Evolutionary conservation across 2,797 vertebrate genomes (phyloP).

Genomic region (Myiotriccus ornatus): DNA sequence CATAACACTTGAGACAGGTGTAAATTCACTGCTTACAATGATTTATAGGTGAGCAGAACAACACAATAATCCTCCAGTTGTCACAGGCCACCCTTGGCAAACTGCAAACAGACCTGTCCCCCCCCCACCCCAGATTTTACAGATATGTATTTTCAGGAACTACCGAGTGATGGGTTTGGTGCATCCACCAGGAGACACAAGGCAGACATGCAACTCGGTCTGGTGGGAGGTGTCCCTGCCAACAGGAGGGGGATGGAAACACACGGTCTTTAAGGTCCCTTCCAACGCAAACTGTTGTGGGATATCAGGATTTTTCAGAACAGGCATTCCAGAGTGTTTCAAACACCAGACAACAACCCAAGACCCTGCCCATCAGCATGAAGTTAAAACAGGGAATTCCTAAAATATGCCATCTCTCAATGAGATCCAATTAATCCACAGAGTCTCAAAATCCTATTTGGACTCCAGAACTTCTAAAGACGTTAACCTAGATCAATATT

Average conservation of each 20-base stretch:
- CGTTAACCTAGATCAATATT: not conserved
- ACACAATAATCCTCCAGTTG: fast-evolving
- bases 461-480: not conserved
- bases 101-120: not conserved
- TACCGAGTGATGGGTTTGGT: not conserved
- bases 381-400: not conserved
- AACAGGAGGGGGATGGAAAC: not conserved
- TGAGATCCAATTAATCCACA: not conserved
- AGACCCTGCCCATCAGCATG: not conserved
- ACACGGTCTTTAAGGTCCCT: not conserved
- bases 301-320: not conserved
- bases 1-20: not conserved
- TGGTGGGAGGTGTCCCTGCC: not conserved
- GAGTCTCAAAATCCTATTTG: not conserved
- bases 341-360: not conserved
- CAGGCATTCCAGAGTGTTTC: not conserved
- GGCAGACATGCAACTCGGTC: not conserved
- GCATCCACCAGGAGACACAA: not conserved
- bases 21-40: not conserved
- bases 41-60: not conserved
- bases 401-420: fast-evolving
- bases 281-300: not conserved
- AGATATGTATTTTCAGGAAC: not conserved
- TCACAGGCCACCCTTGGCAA: not conserved
- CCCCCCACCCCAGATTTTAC: not conserved